Base-by-base conservation (phyloP, 2,888 invertebrate species). In the Nomada ruficornis region DNA sequence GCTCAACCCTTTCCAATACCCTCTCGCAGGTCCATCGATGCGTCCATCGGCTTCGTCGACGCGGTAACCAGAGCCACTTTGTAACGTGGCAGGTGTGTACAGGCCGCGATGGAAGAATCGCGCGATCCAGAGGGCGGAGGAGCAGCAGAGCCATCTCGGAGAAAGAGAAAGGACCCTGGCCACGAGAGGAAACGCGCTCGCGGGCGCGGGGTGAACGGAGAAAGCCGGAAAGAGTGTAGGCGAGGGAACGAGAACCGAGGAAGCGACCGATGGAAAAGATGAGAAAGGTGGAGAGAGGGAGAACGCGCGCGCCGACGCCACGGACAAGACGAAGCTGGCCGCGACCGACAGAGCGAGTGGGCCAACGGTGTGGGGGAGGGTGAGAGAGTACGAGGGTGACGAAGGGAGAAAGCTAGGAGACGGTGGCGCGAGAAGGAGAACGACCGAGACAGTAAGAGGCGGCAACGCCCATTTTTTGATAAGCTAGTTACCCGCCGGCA, bases 381-480 rank as follows among this genome's bases (percentile, higher is more conserved):
- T 15, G 55, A 29, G 57, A 42, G 36, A 20, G 63, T 57, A 60
- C 62, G 52, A 29, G 42, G 47, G 59, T 54, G 60, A 23, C 64
- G 23, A 36, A 71, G 50, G 20, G 71, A 47, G 54, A 26, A 44
- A 2, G 52, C 52, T 26, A 47, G 52, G 26, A 50, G 55, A 55
- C 11, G 72, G 55, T 62, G 23, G 67, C 50, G 62, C 26, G 75
- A 84, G 65, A 75, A 67, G 71, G 82, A 84, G 89, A 79, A 73
- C 81, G 88, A 92, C 85, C 86, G 90, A 89, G 90, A 90, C 88
- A 89, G 91, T 91, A 90, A 90, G 86, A 91, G 91, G 90, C 89
- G 93, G 94, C 93, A 93, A 94, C 94, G 94, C 94, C 94, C 94
- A 94, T 93, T 94, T 94, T 94, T 93, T 94, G 94, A 94, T 94